Conservation (phyloP, 2,888 invertebrate species). For the Athrips mouffetella region DNA sequence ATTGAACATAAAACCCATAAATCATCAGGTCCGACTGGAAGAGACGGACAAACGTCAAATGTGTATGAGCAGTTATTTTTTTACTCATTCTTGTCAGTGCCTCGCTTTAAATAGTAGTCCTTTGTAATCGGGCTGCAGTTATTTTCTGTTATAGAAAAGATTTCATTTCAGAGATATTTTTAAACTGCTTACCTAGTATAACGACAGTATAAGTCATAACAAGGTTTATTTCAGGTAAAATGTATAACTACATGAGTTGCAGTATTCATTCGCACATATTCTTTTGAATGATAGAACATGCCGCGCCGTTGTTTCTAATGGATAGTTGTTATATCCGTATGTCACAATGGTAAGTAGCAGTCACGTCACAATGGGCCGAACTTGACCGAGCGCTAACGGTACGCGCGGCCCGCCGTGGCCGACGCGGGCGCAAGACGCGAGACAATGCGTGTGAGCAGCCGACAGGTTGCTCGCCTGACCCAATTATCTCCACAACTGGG, state of each 20-base stretch:
- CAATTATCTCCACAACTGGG: conserved; percentile 68
- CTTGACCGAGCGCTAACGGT: conserved; percentile 73
- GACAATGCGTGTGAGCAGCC: conserved; percentile 69
- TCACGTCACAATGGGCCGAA: conserved; percentile 65
- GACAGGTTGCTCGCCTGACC: conserved; percentile 76
- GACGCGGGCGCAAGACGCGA: conserved; percentile 46
- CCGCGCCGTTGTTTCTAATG: conserved; percentile 9
- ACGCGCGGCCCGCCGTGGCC: conserved; percentile 25
- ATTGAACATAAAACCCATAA: conserved; percentile 4
- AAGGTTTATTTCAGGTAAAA: too few relatives aligned
- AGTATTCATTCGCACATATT: conserved; percentile 1
- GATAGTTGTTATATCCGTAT: conserved; percentile 39
- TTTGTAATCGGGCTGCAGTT: background rate
- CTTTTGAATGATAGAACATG: background rate
- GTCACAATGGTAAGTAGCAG: conserved; percentile 44
- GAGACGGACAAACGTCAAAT: background rate
- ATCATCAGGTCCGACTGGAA: conserved; percentile 8
- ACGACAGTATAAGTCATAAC: too few relatives aligned
- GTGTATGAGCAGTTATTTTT: background rate
- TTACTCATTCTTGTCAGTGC: background rate
- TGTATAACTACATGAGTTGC: too few relatives aligned
- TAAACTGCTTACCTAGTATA: too few relatives aligned
- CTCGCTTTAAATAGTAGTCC: too few relatives aligned
- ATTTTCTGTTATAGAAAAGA: too few relatives aligned
- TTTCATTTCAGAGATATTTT: too few relatives aligned